phyloP scores from a whole-genome alignment of 2,113 vertebrate genomes.

The Fulica atra region DNA sequence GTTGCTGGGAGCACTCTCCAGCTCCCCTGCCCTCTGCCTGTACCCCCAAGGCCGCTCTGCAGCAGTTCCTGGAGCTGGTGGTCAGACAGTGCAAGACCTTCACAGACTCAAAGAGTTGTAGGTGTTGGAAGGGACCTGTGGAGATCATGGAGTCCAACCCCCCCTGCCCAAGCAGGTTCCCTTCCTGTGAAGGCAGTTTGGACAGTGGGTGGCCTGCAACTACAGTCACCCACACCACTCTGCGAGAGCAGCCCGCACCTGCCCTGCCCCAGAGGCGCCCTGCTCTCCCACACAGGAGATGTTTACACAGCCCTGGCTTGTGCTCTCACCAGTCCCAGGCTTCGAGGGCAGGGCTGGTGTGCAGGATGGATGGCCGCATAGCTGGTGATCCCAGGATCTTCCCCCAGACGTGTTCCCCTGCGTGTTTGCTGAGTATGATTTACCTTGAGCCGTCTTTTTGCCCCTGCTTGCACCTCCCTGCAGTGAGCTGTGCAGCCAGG shows the following conservation, averaged over 20 bases:
- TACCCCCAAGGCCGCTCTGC: fast-evolving
- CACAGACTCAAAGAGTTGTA: no score
- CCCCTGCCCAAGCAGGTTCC: no score
- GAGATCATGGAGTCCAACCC: no score
- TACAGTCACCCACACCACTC: fast-evolving
- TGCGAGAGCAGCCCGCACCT: fast-evolving
- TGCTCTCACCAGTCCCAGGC: neutral
- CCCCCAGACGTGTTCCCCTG: fast-evolving
- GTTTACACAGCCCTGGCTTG: neutral
- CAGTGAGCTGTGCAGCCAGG: neutral
- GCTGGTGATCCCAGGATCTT: neutral
- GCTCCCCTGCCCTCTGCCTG: fast-evolving
- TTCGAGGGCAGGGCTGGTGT: neutral
- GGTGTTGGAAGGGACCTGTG: no score
- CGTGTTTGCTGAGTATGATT: neutral
- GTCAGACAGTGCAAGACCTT: fast-evolving
- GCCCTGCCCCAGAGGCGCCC: neutral
- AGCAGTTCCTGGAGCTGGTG: neutral
- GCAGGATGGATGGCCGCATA: neutral
- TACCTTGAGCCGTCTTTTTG: neutral
- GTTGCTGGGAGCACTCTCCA: neutral
- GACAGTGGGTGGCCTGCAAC: neutral
- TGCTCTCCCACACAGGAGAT: neutral
- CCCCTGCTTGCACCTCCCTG: neutral
- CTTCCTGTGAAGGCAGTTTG: neutral